These are phyloP conservation scores for Ambastaia sidthimunki DNA, from an alignment of 2,797 vertebrate genomes.

Conservation along the genomic window DNA sequence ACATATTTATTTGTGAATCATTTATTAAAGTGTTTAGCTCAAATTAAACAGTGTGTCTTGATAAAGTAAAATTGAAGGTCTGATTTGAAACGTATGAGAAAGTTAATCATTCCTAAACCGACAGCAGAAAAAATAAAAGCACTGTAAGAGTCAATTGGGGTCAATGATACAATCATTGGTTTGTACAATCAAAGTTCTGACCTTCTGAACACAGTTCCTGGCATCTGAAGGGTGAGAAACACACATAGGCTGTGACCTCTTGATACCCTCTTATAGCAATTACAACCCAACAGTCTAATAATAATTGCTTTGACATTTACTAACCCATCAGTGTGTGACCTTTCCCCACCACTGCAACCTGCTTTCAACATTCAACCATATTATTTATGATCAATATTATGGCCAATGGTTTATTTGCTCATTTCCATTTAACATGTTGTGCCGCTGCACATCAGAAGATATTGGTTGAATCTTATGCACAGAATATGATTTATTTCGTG, in stretches of 20 bases:
- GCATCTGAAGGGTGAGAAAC: neutral
- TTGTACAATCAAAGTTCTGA: neutral
- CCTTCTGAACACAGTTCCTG: neutral
- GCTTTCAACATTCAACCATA: neutral
- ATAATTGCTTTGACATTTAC: constrained; percentile 17
- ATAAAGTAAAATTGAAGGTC: neutral
- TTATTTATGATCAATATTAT: neutral
- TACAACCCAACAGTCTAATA: neutral
- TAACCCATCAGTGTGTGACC: neutral
- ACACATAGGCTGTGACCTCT: constrained; percentile 10
- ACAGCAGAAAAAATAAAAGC: neutral
- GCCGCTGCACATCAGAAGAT: neutral
- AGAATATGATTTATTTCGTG: too few species aligned
- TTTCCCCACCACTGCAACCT: neutral
- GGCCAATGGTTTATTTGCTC: neutral
- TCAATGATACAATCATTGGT: neutral
- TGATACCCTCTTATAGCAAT: constrained; percentile 12
- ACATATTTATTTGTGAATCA: neutral
- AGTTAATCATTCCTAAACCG: neutral
- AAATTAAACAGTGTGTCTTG: too few species aligned
- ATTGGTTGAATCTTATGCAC: too few species aligned
- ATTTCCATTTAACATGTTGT: neutral
- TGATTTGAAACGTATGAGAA: neutral
- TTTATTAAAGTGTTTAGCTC: neutral
- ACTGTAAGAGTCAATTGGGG: neutral